These are phyloP conservation scores for Streblospio benedicti DNA, from an alignment of 1,140 invertebrate genomes.

Conservation along the genomic window DNA sequence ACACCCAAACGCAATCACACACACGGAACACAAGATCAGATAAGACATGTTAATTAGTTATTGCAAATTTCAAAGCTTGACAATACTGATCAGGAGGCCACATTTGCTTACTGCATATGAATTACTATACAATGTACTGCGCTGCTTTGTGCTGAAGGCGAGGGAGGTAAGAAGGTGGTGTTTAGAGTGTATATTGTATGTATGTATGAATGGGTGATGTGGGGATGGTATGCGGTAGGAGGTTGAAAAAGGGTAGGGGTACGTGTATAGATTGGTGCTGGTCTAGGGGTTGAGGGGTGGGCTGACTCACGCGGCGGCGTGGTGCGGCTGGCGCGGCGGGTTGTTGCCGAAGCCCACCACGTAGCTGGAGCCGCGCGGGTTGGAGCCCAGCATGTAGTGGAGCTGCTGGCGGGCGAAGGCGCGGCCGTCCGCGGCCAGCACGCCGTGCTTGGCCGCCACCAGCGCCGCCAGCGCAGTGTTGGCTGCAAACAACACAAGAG, in stretches of 20 bases:
- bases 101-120: background rate
- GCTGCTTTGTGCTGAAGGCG: conserved; percentile 43
- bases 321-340: conserved; percentile 49
- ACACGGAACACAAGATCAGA: too few species aligned
- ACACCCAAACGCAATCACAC: background rate
- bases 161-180: too few species aligned
- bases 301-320: conserved; percentile 30
- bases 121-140: background rate
- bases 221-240: too few species aligned
- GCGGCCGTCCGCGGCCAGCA: conserved; percentile 34
- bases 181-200: too few species aligned
- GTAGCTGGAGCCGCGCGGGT: conserved; percentile 56
- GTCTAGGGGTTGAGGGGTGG: too few species aligned
- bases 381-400: conserved; percentile 56
- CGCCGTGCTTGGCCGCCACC: conserved; percentile 31
- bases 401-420: conserved; percentile 57
- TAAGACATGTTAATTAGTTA: too few species aligned
- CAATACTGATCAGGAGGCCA: background rate
- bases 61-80: background rate
- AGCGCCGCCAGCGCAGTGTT: conserved; percentile 36
- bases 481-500: conserved; percentile 20
- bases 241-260: too few species aligned
- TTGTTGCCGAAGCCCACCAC: conserved; percentile 58
- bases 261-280: too few species aligned
- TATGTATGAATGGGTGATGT: too few species aligned